Evolutionary conservation across 2,888 invertebrate genomes (phyloP), one percentile per base, ranked within the genome.

Genomic region (Vanessa cardui): DNA sequence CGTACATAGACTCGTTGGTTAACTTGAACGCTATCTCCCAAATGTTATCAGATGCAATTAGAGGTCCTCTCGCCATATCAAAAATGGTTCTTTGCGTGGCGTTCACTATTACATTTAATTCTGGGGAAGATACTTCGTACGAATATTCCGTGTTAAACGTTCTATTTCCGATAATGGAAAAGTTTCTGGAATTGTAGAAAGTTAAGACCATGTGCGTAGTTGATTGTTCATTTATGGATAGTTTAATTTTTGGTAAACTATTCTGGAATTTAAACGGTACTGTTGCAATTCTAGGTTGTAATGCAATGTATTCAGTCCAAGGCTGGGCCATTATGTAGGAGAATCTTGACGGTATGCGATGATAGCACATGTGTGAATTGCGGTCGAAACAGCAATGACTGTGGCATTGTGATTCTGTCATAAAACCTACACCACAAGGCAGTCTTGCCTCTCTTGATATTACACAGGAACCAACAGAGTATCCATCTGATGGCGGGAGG

Each of bases 21-120:
- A 95, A 74, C 72, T 88, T 90, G 20, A 95, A 87, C 0, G 93
- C 86, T 76, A 94, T 89, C 80, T 95, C 95, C 94, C 94, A 94
- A 74, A 94, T 95, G 54, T 92, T 85, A 26, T 94, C 83, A 0
- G 94, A 93, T 2, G 94, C 93, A 68, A 95, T 94, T 0, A 95
- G 72, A 0, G 95, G 94, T 0, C 95, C 95, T 71, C 89, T 83
- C 0, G 90, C 80, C 0, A 94, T 94, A 44, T 91, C 92, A 21
- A 95, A 88, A 65, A 95, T 82, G 6, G 77, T 61, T 15, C 92
- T 87, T 58, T 83, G 78, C 0, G 78, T 71, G 0, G 82, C 77
- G 62, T 83, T 83, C 0, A 88, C 84, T 16, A 82, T 65, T 0
- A 91, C 69, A 64, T 82, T 85, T 18, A 86, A 76, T 75, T 89